A percentile compares a stretch with the other conserved stretches of the same genome.
Evolutionary conservation across 1,140 invertebrate genomes (phyloP).

Genomic region (Zaprionus davidi): DNA sequence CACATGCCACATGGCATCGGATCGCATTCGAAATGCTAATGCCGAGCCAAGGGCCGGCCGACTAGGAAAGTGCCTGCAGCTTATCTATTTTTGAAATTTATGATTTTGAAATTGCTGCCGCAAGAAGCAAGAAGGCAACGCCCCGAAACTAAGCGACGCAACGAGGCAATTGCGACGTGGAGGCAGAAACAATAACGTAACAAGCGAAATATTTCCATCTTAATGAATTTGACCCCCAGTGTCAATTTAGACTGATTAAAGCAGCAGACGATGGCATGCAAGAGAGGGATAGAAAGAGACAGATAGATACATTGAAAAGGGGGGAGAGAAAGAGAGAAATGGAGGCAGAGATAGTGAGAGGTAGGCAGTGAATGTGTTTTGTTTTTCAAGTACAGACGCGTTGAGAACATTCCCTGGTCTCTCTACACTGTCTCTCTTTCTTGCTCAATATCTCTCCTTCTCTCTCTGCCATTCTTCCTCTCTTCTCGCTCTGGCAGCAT

Average conservation of each 20-base stretch:
- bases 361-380: slow-evolving; percentile 20
- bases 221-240: slow-evolving; percentile 83
- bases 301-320: not conserved
- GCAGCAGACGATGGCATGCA: slow-evolving; percentile 56
- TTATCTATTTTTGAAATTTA: slow-evolving; percentile 70
- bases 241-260: slow-evolving; percentile 83
- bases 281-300: slow-evolving; percentile 14
- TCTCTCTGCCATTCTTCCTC: slow-evolving; percentile 1
- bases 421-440: not conserved
- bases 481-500: slow-evolving; percentile 17
- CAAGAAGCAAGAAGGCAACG: slow-evolving; percentile 50
- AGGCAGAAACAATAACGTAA: slow-evolving; percentile 58
- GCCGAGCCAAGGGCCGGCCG: slow-evolving; percentile 10
- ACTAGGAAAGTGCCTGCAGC: slow-evolving; percentile 52
- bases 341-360: slow-evolving; percentile 6
- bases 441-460: not conserved
- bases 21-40: slow-evolving; percentile 23
- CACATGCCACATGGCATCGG: slow-evolving; percentile 2
- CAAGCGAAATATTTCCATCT: slow-evolving; percentile 80
- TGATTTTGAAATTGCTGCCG: slow-evolving; percentile 52
- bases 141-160: slow-evolving; percentile 33
- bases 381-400: slow-evolving; percentile 36
- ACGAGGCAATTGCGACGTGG: slow-evolving; percentile 4
- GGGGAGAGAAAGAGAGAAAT: not conserved
- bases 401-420: not conserved